Conservation (phyloP, 2,113 vertebrate genomes). For the Antechinus stuartii region DNA sequence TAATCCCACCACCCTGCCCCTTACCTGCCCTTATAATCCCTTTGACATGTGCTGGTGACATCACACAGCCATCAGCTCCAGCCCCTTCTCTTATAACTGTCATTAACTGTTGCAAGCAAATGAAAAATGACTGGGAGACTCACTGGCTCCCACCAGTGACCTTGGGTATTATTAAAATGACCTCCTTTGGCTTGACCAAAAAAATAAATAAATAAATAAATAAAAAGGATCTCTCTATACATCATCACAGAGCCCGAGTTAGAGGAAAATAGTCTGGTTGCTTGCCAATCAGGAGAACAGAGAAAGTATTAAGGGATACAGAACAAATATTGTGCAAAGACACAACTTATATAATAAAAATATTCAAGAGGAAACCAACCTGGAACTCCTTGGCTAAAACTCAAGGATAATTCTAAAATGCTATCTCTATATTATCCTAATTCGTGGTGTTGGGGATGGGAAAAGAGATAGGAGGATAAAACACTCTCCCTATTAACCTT, state of each 20-base stretch:
- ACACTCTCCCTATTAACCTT: slow-evolving; percentile 77
- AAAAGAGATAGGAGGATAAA: slow-evolving; percentile 13
- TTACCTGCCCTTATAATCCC: slow-evolving; percentile 90
- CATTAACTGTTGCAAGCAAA: slow-evolving; percentile 91
- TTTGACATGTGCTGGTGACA: slow-evolving; percentile 90
- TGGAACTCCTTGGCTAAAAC: slow-evolving; percentile 74
- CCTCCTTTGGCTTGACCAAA: slow-evolving; percentile 89
- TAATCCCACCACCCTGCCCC: slow-evolving; percentile 88
- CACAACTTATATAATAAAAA: slow-evolving; percentile 82
- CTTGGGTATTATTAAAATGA: slow-evolving; percentile 92
- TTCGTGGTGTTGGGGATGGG: neutral
- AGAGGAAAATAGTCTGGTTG: slow-evolving; percentile 77
- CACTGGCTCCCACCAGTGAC: slow-evolving; percentile 89
- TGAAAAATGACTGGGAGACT: slow-evolving; percentile 93
- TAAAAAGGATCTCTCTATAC: slow-evolving; percentile 83
- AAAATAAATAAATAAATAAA: neutral
- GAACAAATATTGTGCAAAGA: slow-evolving; percentile 84
- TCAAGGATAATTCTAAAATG: neutral
- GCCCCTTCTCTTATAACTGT: slow-evolving; percentile 90
- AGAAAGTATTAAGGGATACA: slow-evolving; percentile 75
- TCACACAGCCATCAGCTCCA: slow-evolving; percentile 89
- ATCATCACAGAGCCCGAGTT: slow-evolving; percentile 85
- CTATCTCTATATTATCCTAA: neutral
- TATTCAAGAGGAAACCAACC: slow-evolving; percentile 83
- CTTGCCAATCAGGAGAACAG: neutral